Evolutionary conservation across 2,113 vertebrate genomes (phyloP), one percentile per base, ranked within the genome.

Genomic region (Procavia capensis): DNA sequence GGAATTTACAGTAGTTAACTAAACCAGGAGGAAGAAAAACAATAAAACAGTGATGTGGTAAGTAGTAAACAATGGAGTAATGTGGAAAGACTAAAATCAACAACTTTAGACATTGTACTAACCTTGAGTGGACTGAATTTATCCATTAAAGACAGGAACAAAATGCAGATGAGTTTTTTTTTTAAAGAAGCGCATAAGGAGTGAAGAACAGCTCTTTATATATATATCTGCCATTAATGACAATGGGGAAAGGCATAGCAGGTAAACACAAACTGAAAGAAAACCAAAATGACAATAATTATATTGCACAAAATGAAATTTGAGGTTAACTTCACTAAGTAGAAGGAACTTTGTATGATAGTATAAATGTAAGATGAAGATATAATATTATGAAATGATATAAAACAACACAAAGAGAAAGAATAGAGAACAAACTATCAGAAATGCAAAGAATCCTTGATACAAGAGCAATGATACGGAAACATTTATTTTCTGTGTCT

Each of bases 1-100:
- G 39, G 78, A 82, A 87, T 81, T 63, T 82, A 50, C 34, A 92
- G 20, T 13, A 54, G 74, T 88, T 90, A 88, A 85, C n/a, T 50
- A 94, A 92, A 41, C 94, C 43, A 88, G 94, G 31, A 5, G 31
- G 47, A 79, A 85, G 50, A 63, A 88, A 96, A 88, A 43, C 34
- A 85, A 34, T 36, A 36, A 91, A 82, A 81, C 0, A 63, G 36
- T 6, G 54, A n/a, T n/a, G 36, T 88, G 76, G 63, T 57, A 47
- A 92, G 36, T 13, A 50, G 41, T 39, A 61, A 72, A 72, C 59
- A 78, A 13, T 43, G 54, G 36, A 85, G 64, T 47, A 47, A 86
- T 34, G 76, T 29, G 13, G 47, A 86, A 83, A 7, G 5, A 57
- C 36, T n/a, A 47, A 66, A 64, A 59, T 41, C 29, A 74, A 36